phyloP scores from a whole-genome alignment of 2,888 invertebrate genomes.

The Andrena camellia region DNA sequence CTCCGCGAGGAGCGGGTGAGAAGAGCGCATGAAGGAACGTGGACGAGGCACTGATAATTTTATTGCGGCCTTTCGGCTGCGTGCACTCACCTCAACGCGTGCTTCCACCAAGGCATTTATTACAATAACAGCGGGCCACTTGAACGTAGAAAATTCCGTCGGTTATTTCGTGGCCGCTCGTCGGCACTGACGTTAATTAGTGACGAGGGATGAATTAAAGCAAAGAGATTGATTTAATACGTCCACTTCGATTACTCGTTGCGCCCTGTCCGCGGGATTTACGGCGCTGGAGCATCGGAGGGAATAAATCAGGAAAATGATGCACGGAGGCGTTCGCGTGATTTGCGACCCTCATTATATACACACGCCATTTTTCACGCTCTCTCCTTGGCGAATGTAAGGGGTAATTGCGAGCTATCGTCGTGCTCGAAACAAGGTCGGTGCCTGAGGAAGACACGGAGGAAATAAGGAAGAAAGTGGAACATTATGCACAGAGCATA shows the following conservation, averaged over 20 bases:
- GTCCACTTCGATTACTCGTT: constrained; percentile 24
- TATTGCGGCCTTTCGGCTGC: constrained; percentile 54
- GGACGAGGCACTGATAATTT: constrained; percentile 67
- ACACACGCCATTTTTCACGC: background rate
- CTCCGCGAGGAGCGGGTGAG: background rate
- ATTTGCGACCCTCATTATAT: constrained; percentile 24
- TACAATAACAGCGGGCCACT: constrained; percentile 61
- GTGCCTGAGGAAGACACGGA: background rate
- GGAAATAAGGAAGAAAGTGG: background rate
- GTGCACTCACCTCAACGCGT: constrained; percentile 60
- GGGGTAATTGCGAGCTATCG: constrained; percentile 5
- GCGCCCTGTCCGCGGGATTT: constrained; percentile 1
- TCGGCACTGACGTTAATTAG: constrained; percentile 30
- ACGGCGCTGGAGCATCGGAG: background rate
- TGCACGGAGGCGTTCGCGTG: background rate
- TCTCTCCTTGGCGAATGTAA: background rate
- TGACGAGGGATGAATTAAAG: constrained; percentile 23
- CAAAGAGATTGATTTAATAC: constrained; percentile 10
- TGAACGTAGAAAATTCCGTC: background rate
- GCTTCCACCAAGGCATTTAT: constrained; percentile 68
- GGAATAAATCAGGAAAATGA: constrained; percentile 7
- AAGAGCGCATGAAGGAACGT: background rate
- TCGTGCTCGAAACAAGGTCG: constrained; percentile 1
- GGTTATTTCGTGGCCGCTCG: background rate
- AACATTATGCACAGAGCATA: background rate